Evolutionary conservation across 2,888 invertebrate genomes (phyloP).

Genomic region (Chirona hameri): DNA sequence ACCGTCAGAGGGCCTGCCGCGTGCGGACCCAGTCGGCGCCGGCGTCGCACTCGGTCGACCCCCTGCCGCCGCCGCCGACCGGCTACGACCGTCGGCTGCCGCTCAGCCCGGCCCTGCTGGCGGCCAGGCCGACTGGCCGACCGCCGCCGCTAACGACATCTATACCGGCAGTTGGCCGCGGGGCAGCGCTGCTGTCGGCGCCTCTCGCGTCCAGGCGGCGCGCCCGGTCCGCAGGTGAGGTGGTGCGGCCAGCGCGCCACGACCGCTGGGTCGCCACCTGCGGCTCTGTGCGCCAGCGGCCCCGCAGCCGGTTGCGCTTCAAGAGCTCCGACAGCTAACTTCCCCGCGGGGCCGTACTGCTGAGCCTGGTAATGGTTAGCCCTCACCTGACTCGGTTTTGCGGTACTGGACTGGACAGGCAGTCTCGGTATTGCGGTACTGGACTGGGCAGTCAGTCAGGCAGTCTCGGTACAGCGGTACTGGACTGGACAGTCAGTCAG

Average conservation of each 20-base stretch:
- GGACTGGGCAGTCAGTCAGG: no score
- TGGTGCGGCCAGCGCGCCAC: neutral
- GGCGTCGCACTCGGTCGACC: neutral
- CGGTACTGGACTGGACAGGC: no score
- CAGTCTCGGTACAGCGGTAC: no score
- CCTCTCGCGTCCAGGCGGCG: neutral
- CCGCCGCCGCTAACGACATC: neutral
- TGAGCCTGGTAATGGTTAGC: no score
- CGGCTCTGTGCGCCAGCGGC: neutral
- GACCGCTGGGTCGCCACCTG: neutral
- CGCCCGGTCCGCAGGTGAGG: neutral
- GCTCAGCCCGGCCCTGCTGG: neutral
- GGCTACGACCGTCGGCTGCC: neutral
- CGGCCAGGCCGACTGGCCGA: neutral
- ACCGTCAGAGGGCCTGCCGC: neutral
- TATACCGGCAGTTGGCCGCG: neutral
- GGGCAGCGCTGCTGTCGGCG: neutral
- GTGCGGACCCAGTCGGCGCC: neutral
- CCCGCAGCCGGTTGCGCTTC: neutral
- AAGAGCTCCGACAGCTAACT: slow-evolving; percentile 10
- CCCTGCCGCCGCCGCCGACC: neutral
- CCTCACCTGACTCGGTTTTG: no score
- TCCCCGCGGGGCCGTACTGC: no score
- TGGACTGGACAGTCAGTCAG: no score
- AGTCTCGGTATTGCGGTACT: no score